Evolutionary conservation across 2,797 vertebrate species (phyloP).

Genomic region (Alectoris magna): DNA sequence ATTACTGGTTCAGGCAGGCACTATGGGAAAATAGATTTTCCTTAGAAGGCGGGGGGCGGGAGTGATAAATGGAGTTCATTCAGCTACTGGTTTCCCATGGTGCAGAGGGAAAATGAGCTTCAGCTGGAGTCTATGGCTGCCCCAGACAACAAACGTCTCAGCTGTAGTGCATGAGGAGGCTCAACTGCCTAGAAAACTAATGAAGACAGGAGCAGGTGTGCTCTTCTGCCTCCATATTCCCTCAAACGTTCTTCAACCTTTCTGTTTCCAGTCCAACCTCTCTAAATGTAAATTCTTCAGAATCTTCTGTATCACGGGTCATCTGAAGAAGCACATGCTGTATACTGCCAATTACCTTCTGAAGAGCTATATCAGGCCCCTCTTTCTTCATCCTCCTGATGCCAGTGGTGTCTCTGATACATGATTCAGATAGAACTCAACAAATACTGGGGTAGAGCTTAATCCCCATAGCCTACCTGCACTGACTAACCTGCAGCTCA

Average conservation of each 20-base stretch:
- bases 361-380: not conserved
- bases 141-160: not conserved
- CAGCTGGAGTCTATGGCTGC: not conserved
- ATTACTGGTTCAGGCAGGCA: not conserved
- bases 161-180: not conserved
- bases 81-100: not conserved
- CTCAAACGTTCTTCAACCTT: not conserved
- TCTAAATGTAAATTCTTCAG: not conserved
- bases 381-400: not conserved
- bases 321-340: not conserved
- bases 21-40: not conserved
- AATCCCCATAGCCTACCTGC: not conserved
- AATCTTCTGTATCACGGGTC: not conserved
- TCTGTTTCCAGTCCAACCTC: not conserved
- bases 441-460: not conserved
- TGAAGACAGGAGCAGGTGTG: not conserved
- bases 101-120: not conserved
- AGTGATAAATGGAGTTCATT: not conserved
- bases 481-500: not conserved
- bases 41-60: not conserved
- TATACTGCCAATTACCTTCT: not conserved
- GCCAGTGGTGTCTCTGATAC: not conserved
- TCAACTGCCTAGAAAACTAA: accelerated
- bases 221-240: not conserved
- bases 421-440: not conserved